Conservation (phyloP, 2,113 vertebrate genomes). For the Boulengeromyrus knoepffleri region DNA sequence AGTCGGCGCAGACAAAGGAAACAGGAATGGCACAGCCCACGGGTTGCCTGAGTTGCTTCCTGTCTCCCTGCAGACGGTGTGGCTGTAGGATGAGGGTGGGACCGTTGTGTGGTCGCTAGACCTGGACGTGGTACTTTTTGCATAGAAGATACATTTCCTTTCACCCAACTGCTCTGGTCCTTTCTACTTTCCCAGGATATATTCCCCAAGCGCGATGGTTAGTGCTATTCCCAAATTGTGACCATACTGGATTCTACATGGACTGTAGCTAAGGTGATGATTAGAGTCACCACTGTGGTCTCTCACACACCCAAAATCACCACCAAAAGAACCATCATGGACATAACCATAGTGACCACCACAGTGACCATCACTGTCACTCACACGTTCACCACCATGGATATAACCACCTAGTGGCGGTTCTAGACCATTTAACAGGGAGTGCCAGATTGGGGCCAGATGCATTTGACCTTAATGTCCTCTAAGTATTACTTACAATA, state of each 20-base stretch:
- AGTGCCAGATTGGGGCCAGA: not conserved
- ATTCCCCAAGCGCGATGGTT: not conserved
- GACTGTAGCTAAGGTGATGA: not conserved
- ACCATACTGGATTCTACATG: not conserved
- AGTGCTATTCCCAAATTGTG: not conserved
- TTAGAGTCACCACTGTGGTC: not conserved
- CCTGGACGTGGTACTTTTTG: slow-evolving; percentile 5
- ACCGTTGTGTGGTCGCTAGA: slow-evolving; percentile 16
- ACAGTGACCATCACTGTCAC: not conserved
- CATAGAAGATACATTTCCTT: not conserved
- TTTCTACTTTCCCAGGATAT: not conserved
- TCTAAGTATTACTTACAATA: too few relatives aligned
- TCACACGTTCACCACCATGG: not conserved
- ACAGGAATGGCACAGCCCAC: not conserved
- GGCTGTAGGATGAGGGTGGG: slow-evolving; percentile 4
- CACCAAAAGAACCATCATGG: not conserved
- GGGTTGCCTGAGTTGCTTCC: not conserved
- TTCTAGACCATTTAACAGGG: not conserved
- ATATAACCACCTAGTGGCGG: not conserved
- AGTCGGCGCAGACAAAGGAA: not conserved
- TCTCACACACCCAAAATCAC: not conserved
- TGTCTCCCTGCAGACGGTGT: not conserved
- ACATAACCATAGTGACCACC: not conserved
- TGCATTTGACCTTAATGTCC: too few relatives aligned
- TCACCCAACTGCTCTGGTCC: slow-evolving; percentile 6